Evolutionary conservation across 2,113 vertebrate species (phyloP), one percentile per base, ranked within the genome.

Genomic region (Dipodomys stephensi): DNA sequence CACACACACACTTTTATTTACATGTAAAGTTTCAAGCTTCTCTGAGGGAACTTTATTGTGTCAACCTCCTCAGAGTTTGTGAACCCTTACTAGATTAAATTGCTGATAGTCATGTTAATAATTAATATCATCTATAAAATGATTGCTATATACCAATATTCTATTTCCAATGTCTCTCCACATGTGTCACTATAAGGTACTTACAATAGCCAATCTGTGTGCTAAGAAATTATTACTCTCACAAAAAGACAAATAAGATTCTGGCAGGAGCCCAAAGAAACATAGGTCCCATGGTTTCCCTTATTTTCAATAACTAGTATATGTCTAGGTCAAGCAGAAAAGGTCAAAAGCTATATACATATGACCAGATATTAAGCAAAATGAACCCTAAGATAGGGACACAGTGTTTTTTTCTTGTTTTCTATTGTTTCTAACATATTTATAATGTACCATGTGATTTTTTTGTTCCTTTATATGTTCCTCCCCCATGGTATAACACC

Each of bases 221-320:
- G 44, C 23, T 30, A 71, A 89, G 72, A 95, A 53, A 64, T 13
- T 0, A 23, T 89, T 19, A 85, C 82, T 93, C 32, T 81, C 87
- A 91, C 4, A 69, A 85, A 27, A 88, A 71, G 32, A 91, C 78
- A 71, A 4, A 27, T 16, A 62, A 5, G 18, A 78, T 3, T 88
- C 32, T 67, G 10, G 76, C 6, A 80, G 32, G 32, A 39, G 35
- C 35, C 4, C 35, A 39, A 39, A 39, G 35, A 39, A 39, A 39
- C 35, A 39, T 39, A 39, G 35, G 39, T 39, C 39, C 39, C 39
- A 39, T 39, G 39, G 39, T 39, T 39, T 39, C 39, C 39, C 39
- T 39, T 39, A 39, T 39, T 39, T 39, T 4, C 39, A 39, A 39
- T 39, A 39, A 39, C 39, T 39, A 39, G 39, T 39, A 39, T 39